Evolutionary conservation across 2,113 vertebrate genomes (phyloP), one percentile per base, ranked within the genome.

Genomic region (Anoplopoma fimbria): DNA sequence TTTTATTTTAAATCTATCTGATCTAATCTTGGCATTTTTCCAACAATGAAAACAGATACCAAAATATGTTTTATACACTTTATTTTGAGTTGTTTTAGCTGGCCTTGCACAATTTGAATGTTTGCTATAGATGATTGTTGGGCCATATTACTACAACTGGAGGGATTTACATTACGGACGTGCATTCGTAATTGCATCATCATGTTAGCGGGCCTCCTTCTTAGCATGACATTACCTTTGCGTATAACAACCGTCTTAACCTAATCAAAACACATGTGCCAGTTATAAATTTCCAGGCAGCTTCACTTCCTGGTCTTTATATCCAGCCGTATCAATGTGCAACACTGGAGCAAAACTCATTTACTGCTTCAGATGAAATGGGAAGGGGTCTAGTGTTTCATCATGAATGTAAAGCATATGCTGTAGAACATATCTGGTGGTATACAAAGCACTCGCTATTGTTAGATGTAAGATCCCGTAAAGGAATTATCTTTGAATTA

Each of bases 401-500:
- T 69, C 64, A 64, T 64, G 5, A 62, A 64, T 60, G 29, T 75
- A 33, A 75, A 27, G 15, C 45, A 36, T 65, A 10, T 23, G 27
- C 69, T 27, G 7, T 42, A 6, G 25, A n/a, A 23, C n/a, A 49
- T 29, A 31, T 76, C 47, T 33, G 9, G 1, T 51, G 21, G 5
- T 15, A n/a, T 51, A 71, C 13, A 65, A 21, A 62, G 2, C 10
- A 38, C 38, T 17, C 12, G 9, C 19, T 75, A 19, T 58, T 57
- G 40, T 57, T 62, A 6, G 58, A 60, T 62, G 34, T 67, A 38
- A 42, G 36, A 57, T 74, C 63, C 47, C 23, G 5, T 45, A 9
- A 67, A 53, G 29, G 27, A 77, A 62, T 74, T 68, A 55, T 67
- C 31, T 65, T 49, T 60, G 21, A 67, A 74, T 69, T 57, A 69